Evolutionary conservation across 1,140 invertebrate genomes (phyloP).

Genomic region (Sarcophaga peregrina): DNA sequence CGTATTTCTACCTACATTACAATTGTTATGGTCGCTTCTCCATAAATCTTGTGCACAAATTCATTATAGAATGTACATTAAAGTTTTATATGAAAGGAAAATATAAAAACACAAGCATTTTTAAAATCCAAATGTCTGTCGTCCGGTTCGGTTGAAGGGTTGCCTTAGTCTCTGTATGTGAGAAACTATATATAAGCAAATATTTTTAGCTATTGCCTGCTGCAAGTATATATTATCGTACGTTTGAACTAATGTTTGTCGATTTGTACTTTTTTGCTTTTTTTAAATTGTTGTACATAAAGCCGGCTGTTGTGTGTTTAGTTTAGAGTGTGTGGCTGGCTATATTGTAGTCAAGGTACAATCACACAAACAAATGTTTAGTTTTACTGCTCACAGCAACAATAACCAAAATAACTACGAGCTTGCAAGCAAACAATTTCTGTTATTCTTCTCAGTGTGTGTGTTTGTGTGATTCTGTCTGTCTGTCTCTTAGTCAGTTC

Average conservation of each 20-base stretch:
- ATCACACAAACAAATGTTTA: not conserved
- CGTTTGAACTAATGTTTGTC: slow-evolving; percentile 13
- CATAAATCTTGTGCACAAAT: slow-evolving; percentile 1
- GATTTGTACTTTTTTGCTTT: slow-evolving; percentile 8
- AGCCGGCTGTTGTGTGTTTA: slow-evolving; percentile 27
- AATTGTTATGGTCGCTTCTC: not conserved
- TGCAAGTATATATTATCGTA: slow-evolving; percentile 12
- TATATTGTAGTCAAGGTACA: slow-evolving; percentile 27
- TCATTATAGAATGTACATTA: not conserved
- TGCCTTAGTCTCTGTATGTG: not conserved
- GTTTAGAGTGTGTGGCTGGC: not conserved
- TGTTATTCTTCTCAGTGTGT: not conserved
- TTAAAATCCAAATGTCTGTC: not conserved
- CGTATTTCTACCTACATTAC: not conserved
- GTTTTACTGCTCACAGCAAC: not conserved
- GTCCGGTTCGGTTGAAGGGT: not conserved
- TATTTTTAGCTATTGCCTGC: slow-evolving; percentile 14
- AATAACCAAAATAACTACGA: not conserved
- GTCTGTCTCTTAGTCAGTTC: not conserved
- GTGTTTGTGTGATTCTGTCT: not conserved
- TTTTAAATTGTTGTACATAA: slow-evolving; percentile 14
- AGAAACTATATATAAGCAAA: slow-evolving; percentile 12
- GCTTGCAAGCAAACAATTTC: slow-evolving; percentile 9
- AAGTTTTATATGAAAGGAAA: not conserved
- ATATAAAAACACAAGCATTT: not conserved